Conservation (phyloP, 2,888 invertebrate species). For the Glyphotaelius pellucidus region DNA sequence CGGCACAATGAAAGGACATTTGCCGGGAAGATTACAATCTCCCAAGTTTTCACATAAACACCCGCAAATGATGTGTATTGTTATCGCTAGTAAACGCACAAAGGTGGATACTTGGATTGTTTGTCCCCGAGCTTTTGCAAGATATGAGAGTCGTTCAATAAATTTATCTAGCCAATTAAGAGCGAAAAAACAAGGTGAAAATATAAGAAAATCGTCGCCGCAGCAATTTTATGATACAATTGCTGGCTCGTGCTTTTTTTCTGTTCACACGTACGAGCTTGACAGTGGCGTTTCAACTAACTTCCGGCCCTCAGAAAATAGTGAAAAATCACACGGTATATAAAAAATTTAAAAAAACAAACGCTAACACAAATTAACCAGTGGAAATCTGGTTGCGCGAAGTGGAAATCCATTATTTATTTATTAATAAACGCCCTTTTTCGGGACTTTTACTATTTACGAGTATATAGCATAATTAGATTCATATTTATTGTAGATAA, state of each 20-base stretch:
- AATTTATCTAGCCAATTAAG: neutral
- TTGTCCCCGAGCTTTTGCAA: neutral
- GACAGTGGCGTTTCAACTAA: neutral
- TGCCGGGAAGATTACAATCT: neutral
- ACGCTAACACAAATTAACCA: neutral
- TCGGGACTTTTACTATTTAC: no score
- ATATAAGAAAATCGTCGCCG: neutral
- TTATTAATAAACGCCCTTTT: no score
- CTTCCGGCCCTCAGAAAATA: neutral
- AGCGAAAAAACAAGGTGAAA: neutral
- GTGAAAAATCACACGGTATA: neutral
- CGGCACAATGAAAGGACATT: neutral
- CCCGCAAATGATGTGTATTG: neutral
- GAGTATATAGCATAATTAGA: no score
- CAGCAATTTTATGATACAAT: neutral
- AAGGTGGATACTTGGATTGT: neutral
- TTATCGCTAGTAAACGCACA: neutral
- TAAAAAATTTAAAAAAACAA: neutral
- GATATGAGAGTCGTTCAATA: neutral
- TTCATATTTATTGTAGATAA: no score
- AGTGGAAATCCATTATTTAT: no score
- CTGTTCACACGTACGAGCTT: neutral
- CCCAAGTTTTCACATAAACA: neutral
- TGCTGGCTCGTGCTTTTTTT: neutral
- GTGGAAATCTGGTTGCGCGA: no score